A percentile compares a stretch with the other conserved stretches of the same genome.
These are phyloP conservation scores for Lepus townsendii DNA, from an alignment of 2,797 vertebrate genomes.

Conservation along the genomic window DNA sequence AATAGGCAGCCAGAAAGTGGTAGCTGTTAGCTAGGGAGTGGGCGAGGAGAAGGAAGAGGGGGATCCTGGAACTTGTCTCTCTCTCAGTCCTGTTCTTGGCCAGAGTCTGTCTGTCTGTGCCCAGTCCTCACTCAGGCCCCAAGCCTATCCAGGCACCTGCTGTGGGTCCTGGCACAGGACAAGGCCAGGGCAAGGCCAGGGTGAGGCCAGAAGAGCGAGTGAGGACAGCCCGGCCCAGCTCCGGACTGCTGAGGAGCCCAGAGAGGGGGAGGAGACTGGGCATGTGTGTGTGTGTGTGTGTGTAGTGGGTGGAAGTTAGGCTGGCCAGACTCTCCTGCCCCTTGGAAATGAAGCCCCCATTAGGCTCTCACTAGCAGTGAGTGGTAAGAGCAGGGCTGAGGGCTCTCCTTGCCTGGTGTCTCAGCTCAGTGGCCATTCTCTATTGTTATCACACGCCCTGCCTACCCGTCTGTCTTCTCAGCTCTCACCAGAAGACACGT, in stretches of 20 bases:
- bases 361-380: background rate
- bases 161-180: conserved; percentile 71
- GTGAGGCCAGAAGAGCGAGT: conserved; percentile 70
- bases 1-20: background rate
- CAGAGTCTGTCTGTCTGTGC: conserved; percentile 25
- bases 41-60: conserved; percentile 24
- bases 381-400: background rate
- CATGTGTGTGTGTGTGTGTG: background rate
- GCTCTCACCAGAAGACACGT: background rate
- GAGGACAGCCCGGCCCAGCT: conserved; percentile 71
- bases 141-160: conserved; percentile 79
- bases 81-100: conserved; percentile 53
- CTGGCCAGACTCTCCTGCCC: background rate
- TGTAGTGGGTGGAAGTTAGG: background rate
- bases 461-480: background rate
- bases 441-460: background rate
- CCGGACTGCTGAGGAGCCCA: background rate
- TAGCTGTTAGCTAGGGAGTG: background rate
- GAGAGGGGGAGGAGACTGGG: background rate
- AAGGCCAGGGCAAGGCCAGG: conserved; percentile 57
- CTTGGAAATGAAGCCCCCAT: background rate
- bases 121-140: conserved; percentile 49
- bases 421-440: background rate
- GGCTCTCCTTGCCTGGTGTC: background rate
- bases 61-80: conserved; percentile 12